These are phyloP conservation scores for Cryptocephalus primarius DNA, from an alignment of 2,888 invertebrate genomes.

Conservation along the genomic window DNA sequence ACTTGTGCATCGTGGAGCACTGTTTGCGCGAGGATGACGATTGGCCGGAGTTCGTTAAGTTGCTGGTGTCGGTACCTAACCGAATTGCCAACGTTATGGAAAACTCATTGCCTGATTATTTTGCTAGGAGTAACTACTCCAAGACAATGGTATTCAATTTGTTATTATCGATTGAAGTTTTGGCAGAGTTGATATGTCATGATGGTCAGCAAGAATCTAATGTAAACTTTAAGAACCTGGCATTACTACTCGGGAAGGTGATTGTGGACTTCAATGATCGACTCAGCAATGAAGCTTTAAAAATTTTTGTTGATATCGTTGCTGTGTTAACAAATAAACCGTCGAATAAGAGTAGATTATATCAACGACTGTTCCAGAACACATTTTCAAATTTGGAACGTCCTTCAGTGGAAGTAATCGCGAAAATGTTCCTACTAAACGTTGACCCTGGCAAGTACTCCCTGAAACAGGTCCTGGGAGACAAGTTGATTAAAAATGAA, in stretches of 20 bases:
- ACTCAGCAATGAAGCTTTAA: constrained; percentile 38
- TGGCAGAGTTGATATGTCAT: constrained; percentile 36
- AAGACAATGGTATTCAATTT: constrained; percentile 50
- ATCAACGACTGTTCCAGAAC: constrained; percentile 39
- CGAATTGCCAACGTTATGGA: constrained; percentile 57
- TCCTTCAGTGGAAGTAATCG: constrained; percentile 47
- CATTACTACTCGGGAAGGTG: constrained; percentile 47
- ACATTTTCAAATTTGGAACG: constrained; percentile 46
- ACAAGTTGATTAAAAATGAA: constrained; percentile 39
- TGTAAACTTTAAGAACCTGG: constrained; percentile 19
- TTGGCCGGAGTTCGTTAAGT: constrained; percentile 44
- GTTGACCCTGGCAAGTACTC: constrained; percentile 38
- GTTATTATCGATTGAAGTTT: constrained; percentile 49
- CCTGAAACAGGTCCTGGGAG: constrained; percentile 42
- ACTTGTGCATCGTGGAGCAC: constrained; percentile 34
- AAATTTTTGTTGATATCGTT: constrained; percentile 44
- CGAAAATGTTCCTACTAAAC: constrained; percentile 44
- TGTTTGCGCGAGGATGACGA: constrained; percentile 5
- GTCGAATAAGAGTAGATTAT: constrained; percentile 33
- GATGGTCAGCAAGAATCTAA: constrained; percentile 27
- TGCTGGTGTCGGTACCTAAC: constrained; percentile 56
- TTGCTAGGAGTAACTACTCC: constrained; percentile 46
- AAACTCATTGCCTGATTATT: constrained; percentile 45
- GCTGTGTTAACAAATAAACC: constrained; percentile 40
- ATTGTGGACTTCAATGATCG: constrained; percentile 45